Evolutionary conservation across 2,797 vertebrate genomes (phyloP).

Genomic region (Gephyroberyx darwinii): DNA sequence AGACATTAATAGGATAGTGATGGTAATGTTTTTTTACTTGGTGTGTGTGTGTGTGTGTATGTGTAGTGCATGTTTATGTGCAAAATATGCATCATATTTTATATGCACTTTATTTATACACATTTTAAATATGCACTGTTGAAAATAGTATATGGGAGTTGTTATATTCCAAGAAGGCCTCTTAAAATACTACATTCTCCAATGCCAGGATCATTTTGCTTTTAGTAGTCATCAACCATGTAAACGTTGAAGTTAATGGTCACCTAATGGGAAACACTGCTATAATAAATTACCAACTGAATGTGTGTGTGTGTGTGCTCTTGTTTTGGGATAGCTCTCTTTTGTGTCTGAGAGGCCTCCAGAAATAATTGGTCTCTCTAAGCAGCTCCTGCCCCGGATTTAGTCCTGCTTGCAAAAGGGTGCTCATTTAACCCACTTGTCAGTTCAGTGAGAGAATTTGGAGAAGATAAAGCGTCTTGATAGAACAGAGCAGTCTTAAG

Average conservation of each 20-base stretch:
- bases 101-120: too few species aligned
- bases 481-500: not conserved
- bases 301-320: not conserved
- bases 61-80: constrained; percentile 10
- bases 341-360: constrained; percentile 1
- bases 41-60: not conserved
- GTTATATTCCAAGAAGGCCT: not conserved
- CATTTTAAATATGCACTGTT: not conserved
- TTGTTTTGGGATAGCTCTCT: not conserved
- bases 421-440: constrained; percentile 1
- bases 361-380: constrained; percentile 10
- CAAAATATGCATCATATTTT: too few species aligned
- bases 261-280: constrained; percentile 2
- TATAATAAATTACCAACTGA: not conserved
- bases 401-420: not conserved
- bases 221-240: not conserved
- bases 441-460: constrained; percentile 19
- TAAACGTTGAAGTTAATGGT: not conserved
- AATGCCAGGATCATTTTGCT: too few species aligned
- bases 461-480: not conserved
- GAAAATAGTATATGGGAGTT: not conserved
- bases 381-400: constrained; percentile 18
- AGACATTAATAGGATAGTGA: not conserved
- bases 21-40: constrained; percentile 2
- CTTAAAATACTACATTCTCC: not conserved